Evolutionary conservation across 1,140 invertebrate species (phyloP), one percentile per base, ranked within the genome.

Genomic region (Pseudachorutes palmiensis): DNA sequence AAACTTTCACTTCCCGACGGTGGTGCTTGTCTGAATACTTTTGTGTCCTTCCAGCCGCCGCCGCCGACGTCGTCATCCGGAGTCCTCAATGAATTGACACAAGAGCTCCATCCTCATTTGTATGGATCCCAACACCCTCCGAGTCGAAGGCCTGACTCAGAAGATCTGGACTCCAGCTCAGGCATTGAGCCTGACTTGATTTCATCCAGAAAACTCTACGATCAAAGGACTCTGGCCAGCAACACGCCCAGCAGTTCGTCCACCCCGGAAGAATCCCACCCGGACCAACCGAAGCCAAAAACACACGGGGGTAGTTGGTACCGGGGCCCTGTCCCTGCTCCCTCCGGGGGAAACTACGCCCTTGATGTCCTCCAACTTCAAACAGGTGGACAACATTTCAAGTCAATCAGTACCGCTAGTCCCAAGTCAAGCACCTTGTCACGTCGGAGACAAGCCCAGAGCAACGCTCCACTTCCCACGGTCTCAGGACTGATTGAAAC

Each of bases 151-250:
- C 14, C 24, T 55, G 51, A 55, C 24, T 55, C 51, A 16, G 51
- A 55, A 24, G 51, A 55, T 55, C 24, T 55, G 51, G 51, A 55
- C 51, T 55, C 51, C 9, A 55, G 51, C 24, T 55, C 51, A 55
- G 51, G 51, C 9, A 55, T 55, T 16, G 51, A 55, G 51, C 51
- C 12, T 14, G 51, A 55, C 51, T 55, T 55, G 51, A 22, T 26
- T 24, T 55, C n/a, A n/a, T n/a, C 51, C 3, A 55, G 51, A 55
- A 55, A 55, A 5, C 24, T 5, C 24, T 55, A 24, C 12, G 51
- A 55, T 16, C 12, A 14, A 55, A 55, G 51, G 24, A 55, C 51
- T 16, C 24, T 22, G 12, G 24, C 51, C 3, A 55, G 51, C 24
- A 55, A 55, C 24, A 55, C 51, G 9, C 9, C 12, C 12, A 55